These are phyloP conservation scores for Phaethon lepturus DNA, from an alignment of 2,113 vertebrate genomes.

Conservation along the genomic window DNA sequence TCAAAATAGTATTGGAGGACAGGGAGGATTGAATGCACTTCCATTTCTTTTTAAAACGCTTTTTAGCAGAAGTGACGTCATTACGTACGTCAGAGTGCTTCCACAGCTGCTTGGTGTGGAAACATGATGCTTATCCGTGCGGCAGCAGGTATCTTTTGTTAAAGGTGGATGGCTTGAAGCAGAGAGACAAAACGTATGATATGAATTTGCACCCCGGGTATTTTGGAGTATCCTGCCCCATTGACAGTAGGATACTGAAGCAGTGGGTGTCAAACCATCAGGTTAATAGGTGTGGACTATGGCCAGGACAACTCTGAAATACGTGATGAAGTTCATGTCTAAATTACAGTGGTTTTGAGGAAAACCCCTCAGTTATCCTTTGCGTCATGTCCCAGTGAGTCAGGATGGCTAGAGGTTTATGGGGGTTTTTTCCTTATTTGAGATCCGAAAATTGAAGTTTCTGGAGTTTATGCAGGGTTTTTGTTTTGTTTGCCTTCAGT, in stretches of 20 bases:
- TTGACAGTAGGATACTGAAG: not conserved
- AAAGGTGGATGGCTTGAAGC: not conserved
- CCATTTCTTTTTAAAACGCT: not conserved
- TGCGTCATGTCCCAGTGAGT: not conserved
- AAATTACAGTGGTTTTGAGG: not conserved
- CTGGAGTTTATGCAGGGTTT: not conserved
- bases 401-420: not conserved
- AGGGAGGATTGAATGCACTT: not conserved
- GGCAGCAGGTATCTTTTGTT: not conserved
- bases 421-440: not conserved
- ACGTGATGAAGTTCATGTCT: not conserved
- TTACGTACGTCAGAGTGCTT: not conserved
- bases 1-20: not conserved
- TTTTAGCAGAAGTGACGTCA: not conserved
- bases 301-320: not conserved
- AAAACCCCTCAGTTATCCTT: not conserved
- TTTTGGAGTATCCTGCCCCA: not conserved
- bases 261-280: not conserved
- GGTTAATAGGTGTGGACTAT: fast-evolving
- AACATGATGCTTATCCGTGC: not conserved
- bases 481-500: not conserved
- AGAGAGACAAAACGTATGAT: not conserved
- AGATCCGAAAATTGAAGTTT: not conserved
- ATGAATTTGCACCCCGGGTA: not conserved
- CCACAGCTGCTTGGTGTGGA: not conserved